Evolutionary conservation across 2,888 invertebrate genomes (phyloP).

Genomic region (Tanaodytes sp.): DNA sequence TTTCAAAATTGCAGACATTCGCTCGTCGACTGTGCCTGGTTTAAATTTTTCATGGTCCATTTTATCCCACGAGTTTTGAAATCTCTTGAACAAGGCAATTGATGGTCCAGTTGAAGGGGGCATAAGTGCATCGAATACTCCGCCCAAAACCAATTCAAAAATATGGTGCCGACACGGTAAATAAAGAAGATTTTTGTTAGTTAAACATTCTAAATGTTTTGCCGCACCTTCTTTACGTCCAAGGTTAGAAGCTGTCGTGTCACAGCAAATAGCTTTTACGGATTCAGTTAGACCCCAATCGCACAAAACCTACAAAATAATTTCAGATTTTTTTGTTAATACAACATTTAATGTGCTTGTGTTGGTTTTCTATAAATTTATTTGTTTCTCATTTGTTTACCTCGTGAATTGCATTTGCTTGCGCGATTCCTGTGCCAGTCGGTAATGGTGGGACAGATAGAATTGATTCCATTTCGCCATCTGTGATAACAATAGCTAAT

Average conservation of each 20-base stretch:
- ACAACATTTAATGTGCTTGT: no score
- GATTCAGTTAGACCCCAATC: conserved; percentile 18
- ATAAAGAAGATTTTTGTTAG: conserved; percentile 2
- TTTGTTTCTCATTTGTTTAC: conserved; percentile 27
- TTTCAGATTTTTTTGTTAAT: no score
- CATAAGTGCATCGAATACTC: conserved; percentile 14
- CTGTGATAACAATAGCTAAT: conserved; percentile 29
- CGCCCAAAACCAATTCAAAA: conserved; percentile 16
- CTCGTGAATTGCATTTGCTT: conserved; percentile 44
- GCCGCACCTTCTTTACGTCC: conserved; percentile 13
- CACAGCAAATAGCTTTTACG: conserved; percentile 15
- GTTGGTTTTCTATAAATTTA: not conserved
- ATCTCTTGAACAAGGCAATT: conserved; percentile 9
- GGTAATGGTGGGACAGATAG: conserved; percentile 38
- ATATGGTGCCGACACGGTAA: conserved; percentile 13
- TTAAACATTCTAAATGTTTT: conserved; percentile 8
- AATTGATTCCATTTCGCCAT: conserved; percentile 34
- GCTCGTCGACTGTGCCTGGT: not conserved
- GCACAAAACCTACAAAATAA: conserved; percentile 10
- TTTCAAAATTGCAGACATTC: conserved; percentile 8
- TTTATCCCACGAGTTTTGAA: conserved; percentile 3
- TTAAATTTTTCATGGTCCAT: conserved; percentile 4
- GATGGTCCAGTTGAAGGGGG: conserved; percentile 8
- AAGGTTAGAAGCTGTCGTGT: conserved; percentile 22
- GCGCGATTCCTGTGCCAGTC: conserved; percentile 34